Evolutionary conservation across 2,113 vertebrate species (phyloP), one percentile per base, ranked within the genome.

Genomic region (Cromileptes altivelis): DNA sequence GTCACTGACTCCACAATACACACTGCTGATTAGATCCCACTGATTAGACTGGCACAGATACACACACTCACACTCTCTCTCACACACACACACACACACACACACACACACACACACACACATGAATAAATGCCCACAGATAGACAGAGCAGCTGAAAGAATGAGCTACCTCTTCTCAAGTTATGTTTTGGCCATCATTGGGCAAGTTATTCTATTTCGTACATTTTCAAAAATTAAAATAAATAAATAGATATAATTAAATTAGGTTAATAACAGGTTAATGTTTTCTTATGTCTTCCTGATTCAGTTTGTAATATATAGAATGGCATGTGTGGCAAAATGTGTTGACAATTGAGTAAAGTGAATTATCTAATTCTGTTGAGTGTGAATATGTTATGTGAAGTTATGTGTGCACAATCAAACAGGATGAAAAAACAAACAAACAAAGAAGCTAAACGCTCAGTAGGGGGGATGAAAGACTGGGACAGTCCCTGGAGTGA

Each of bases 21-120:
- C 63, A 84, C 82, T 77, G 37, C 87, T 92, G 92, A 94, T 93
- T 90, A 93, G 89, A 94, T 92, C 82, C 23, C 49, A 74, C 75
- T 83, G 90, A 94, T 94, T 92, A 93, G 82, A 87, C 76, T 82
- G 80, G 53, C 75, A 90, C 81, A 37, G 6, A 27, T 67, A 69
- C 75, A 64, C 47, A 71, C n/a, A 49, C 1, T 56, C 25, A 45
- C 17, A 61, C 12, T 55, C 15, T 80, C 12, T 55, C 15, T 80
- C 40, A 68, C 45, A 75, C 56, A 85, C 62, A 85, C 50, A 81
- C 56, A n/a, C 47, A 68, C 49, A 55, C 61, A 60, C 25, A 70
- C 56, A 73, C 42, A 78, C 61, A 77, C 21, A 69, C 10, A 1
- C 21, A 56, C 58, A 64, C 27, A 70, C 19, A 71, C 12, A 70